Conservation (phyloP, 2,888 invertebrate species). For the Notocelia uddmanniana region DNA sequence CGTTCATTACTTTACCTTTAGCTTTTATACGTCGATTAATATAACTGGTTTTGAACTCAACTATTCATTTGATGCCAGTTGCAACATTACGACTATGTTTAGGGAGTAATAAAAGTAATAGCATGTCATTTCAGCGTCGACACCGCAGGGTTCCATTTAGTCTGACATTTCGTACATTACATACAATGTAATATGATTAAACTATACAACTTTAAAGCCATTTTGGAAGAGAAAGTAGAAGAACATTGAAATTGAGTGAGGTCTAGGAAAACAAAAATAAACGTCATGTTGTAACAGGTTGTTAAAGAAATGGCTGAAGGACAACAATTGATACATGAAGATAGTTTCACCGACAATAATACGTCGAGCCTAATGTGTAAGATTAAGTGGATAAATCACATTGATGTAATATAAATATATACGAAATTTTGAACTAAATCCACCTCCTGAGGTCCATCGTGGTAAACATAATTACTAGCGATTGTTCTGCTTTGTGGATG, state of each 20-base stretch:
- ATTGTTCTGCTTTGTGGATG: constrained; percentile 4
- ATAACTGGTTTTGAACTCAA: not conserved
- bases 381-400: no score
- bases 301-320: no score
- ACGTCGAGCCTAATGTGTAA: no score
- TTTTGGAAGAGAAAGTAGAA: no score
- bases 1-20: not conserved
- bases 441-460: not conserved
- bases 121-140: not conserved
- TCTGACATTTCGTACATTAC: not conserved
- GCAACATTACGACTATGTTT: constrained; percentile 5
- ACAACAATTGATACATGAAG: no score
- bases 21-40: not conserved
- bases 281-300: no score
- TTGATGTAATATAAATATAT: no score
- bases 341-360: no score
- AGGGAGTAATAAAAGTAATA: constrained; percentile 15
- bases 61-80: not conserved
- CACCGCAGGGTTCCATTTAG: not conserved
- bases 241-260: no score
- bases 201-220: no score
- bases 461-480: constrained; percentile 5
- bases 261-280: no score
- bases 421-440: not conserved
- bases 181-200: no score